Evolutionary conservation across 2,888 invertebrate species (phyloP), one percentile per base, ranked within the genome.

Genomic region (Lacanobia oleracea): DNA sequence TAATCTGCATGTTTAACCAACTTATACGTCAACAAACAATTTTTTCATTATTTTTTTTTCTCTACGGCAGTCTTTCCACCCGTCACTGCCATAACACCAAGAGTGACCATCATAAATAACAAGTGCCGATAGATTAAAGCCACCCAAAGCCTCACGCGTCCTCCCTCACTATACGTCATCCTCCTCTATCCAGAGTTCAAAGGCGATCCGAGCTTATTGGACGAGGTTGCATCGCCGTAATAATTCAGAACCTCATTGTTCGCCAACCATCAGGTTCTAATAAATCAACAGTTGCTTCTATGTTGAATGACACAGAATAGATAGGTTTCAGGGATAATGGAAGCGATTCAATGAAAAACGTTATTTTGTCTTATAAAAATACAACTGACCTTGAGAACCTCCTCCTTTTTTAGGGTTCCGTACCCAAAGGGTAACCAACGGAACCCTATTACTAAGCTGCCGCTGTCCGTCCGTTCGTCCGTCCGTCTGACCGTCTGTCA

Each of bases 241-340:
- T 82, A 83, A 81, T 69, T 83, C 77, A 81, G 37, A 64, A 51
- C 45, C 67, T 65, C 73, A 64, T 68, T 81, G 75, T 84, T 10
- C 51, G 51, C 23, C 60, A 60, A 63, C 50, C 56, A 72, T 53
- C 75, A 67, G 48, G 48, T 79, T 67, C 67, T 75, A 80, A 81
- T 81, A 78, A 75, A 78, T 75, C 81, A 81, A 81, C 74, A 79
- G 48, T 50, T 45, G 50, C 61, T 50, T 45, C 54, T 63, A 53
- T 73, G 67, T 80, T 66, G 66, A 59, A 61, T 10, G 21, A 33
- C 23, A 56, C 23, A n/a, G 12, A 50, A 12, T 72, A n/a, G 7
- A 23, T 64, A 18, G 12, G 10, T 18, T 3, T 14, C 53, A 27
- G 23, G 27, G 16, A 27, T 16, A 7, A 7, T n/a, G n/a, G 9